These are phyloP conservation scores for Salvelinus alpinus DNA, from an alignment of 2,113 vertebrate genomes.

Conservation along the genomic window DNA sequence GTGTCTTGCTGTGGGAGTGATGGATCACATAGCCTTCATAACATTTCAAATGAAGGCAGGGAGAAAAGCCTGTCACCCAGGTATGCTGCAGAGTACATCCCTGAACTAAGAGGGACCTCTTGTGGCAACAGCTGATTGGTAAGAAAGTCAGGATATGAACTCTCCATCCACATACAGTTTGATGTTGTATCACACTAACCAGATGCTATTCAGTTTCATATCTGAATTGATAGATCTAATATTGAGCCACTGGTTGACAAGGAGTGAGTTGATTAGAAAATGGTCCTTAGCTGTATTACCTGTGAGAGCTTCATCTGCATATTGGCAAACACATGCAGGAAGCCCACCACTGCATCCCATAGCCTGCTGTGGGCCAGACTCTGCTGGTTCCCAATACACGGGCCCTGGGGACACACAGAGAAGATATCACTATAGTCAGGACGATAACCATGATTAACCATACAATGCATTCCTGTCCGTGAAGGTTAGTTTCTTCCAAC, in stretches of 20 bases:
- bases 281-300: conserved; percentile 67
- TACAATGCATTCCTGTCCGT: not conserved
- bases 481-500: not conserved
- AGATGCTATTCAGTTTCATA: not conserved
- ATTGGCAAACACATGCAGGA: conserved; percentile 97
- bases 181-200: no score
- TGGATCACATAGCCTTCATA: not conserved
- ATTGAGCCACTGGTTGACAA: not conserved
- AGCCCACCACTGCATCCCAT: conserved; percentile 97
- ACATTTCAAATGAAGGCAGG: no score
- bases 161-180: no score
- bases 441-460: no score
- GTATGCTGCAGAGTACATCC: conserved; percentile 4
- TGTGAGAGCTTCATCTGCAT: conserved; percentile 99
- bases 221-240: not conserved
- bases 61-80: not conserved
- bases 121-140: conserved; percentile 45
- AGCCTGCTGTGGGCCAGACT: conserved; percentile 94
- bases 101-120: conserved; percentile 60
- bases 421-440: not conserved
- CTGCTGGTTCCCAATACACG: conserved; percentile 89
- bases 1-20: not conserved
- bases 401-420: not conserved
- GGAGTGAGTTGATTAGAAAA: not conserved
- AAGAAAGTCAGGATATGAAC: no score